Base-by-base conservation (phyloP, 2,113 vertebrate species). In the Camelus dromedarius region DNA sequence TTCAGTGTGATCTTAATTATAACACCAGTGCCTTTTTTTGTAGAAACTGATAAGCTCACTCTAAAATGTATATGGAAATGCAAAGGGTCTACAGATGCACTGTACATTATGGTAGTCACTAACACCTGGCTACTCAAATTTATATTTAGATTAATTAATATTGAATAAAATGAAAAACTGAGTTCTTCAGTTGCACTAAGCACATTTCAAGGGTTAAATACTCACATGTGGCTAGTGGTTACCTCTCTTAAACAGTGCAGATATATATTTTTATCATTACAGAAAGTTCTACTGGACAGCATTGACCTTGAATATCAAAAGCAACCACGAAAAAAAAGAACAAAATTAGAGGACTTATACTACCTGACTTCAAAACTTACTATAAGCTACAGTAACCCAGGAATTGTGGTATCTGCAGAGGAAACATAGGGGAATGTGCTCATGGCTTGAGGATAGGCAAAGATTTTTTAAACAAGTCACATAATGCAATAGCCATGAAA, bases 1-100 rank as follows among this genome's bases (percentile, higher is more conserved):
- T 15, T n/a, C 52, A 11, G 13, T 1, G 1, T 4, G 20, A 73
- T 24, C 15, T 35, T 79, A 13, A 15, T 13, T 3, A 3, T 8
- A n/a, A 50, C 0, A 11, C 13, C 18, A 19, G n/a, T 14, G 18
- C 9, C 84, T 14, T 19, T 64, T 79, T 19, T 20, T 4, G 8
- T 11, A 70, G 82, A 28, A 28, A 30, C 1, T 11, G 35, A 60
- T 35, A 22, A 7, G 58, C 11, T 76, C 35, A 24, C 28, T 70
- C 67, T 73, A n/a, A 81, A 73, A 82, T 6, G 1, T 6, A 5
- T 5, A 6, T 5, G 42, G 73, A 69, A 50, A 66, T 18, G 10
- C 15, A 20, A 50, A 64, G 50, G 26, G 1, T 24, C 46, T 38
- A 7, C 18, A 32, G 14, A 11, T 7, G 5, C 38, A 24, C 6